These are phyloP conservation scores for Myopa testacea DNA, from an alignment of 2,888 invertebrate species.

Conservation along the genomic window DNA sequence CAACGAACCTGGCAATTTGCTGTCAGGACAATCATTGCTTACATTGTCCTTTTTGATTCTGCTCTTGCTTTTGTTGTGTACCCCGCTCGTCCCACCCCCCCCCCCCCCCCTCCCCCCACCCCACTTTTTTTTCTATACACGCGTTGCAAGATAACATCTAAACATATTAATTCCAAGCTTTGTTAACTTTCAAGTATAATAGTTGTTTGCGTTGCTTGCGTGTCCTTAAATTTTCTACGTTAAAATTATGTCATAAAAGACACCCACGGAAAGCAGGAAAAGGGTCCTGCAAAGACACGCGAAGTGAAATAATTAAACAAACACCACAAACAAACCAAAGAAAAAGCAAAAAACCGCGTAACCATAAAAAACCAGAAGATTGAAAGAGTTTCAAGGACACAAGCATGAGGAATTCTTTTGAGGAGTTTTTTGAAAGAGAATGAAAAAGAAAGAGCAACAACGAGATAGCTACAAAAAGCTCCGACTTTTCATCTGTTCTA, in stretches of 20 bases:
- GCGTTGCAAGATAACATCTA: conserved; percentile 15
- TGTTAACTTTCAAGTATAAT: neutral
- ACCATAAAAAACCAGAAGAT: neutral
- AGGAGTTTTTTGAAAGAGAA: no score
- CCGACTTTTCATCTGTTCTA: no score
- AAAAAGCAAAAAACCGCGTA: neutral
- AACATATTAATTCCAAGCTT: conserved; percentile 20
- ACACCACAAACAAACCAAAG: neutral
- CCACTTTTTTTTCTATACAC: neutral
- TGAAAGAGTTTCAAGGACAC: no score
- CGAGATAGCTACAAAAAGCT: no score
- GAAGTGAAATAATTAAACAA: neutral
- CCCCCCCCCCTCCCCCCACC: neutral
- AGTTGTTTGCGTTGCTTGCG: neutral
- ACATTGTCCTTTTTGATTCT: neutral
- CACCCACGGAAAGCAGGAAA: neutral
- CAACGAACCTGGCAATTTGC: neutral
- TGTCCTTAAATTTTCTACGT: conserved; percentile 21
- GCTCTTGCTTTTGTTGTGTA: neutral
- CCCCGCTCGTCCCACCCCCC: no score
- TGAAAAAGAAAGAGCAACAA: no score
- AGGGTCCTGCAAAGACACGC: neutral
- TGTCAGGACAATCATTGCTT: conserved; percentile 1
- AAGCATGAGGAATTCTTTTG: no score
- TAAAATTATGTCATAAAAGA: conserved; percentile 13